These are phyloP conservation scores for Tenthredo livida DNA, from an alignment of 2,888 invertebrate genomes.

Conservation along the genomic window DNA sequence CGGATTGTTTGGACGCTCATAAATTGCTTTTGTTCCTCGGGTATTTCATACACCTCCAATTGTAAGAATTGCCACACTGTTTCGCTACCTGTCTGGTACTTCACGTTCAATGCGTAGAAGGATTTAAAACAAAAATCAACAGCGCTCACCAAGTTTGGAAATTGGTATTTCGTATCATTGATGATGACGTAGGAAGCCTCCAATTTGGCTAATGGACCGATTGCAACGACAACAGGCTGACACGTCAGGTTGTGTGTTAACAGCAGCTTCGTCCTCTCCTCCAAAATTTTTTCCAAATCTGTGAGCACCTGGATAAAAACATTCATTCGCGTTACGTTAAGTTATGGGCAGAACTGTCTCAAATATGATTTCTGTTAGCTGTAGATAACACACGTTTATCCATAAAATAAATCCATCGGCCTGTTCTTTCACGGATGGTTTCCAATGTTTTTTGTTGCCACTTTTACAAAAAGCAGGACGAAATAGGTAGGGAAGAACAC, in stretches of 20 bases:
- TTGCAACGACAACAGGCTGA: constrained; percentile 42
- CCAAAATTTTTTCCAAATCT: constrained; percentile 31
- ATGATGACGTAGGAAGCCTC: constrained; percentile 15
- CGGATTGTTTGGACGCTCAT: background rate
- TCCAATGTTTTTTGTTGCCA: constrained; percentile 45
- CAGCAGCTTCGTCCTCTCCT: background rate
- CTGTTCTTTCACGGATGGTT: constrained; percentile 52
- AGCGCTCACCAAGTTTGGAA: background rate
- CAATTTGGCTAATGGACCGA: constrained; percentile 22
- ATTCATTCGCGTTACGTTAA: background rate
- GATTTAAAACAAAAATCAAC: constrained; percentile 34
- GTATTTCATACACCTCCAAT: constrained; percentile 21
- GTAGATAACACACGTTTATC: constrained; percentile 41
- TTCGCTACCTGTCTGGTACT: constrained; percentile 17
- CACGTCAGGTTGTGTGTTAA: constrained; percentile 25
- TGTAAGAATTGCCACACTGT: constrained; percentile 18
- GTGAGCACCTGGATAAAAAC: background rate
- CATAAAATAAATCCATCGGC: constrained; percentile 48
- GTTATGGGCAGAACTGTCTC: background rate
- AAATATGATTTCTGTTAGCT: background rate
- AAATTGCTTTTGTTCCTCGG: background rate
- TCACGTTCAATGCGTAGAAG: constrained; percentile 19
- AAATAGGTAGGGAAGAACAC: constrained; percentile 52
- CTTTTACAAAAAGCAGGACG: constrained; percentile 48
- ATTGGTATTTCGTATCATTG: constrained; percentile 19